Evolutionary conservation across 2,888 invertebrate genomes (phyloP), one percentile per base, ranked within the genome.

Genomic region (Leptogaster cylindrica): DNA sequence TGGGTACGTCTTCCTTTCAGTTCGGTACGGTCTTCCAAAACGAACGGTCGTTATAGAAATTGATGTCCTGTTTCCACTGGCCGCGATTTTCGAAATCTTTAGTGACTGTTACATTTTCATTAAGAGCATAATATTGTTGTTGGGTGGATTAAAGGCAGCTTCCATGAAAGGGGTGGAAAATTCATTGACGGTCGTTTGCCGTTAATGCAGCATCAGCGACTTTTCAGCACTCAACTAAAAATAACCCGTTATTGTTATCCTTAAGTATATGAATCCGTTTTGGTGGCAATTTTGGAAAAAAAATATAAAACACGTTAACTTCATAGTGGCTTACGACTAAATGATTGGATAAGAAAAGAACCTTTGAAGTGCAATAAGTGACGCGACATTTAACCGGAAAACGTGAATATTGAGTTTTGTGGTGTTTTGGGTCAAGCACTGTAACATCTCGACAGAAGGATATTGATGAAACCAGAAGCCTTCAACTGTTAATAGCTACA

Each of bases 401-500:
- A 18, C 8, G 51, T 36, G 36, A 14, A 12, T 14, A 25, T 36
- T 55, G 55, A 55, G 36, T 36, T 55, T 55, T 36, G n/a, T 39
- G 55, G 1, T 7, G n/a, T 55, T 55, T 55, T 55, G 55, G 55
- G 55, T 55, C 55, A 39, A 55, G 55, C 23, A 25, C 55, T 55
- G 8, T n/a, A 27, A 23, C 10, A 8, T 48, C 12, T 36, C 23
- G 36, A 36, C 18, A 20, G 23, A 23, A 39, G 36, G 20, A 33
- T 55, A 25, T 55, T 23, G 36, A 55, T 55, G 55, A 31, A 55
- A 20, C 12, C 18, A 23, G 16, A 18, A 20, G 5, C 10, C 4
- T 55, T 18, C 36, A 55, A 8, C 48, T 25, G 48, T 10, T 27
- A 55, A n/a, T 12, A 31, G 33, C 31, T 10, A n/a, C 39, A 39